Evolutionary conservation across 2,797 vertebrate species (phyloP), one percentile per base, ranked within the genome.

Genomic region (Enteromius mattozi): DNA sequence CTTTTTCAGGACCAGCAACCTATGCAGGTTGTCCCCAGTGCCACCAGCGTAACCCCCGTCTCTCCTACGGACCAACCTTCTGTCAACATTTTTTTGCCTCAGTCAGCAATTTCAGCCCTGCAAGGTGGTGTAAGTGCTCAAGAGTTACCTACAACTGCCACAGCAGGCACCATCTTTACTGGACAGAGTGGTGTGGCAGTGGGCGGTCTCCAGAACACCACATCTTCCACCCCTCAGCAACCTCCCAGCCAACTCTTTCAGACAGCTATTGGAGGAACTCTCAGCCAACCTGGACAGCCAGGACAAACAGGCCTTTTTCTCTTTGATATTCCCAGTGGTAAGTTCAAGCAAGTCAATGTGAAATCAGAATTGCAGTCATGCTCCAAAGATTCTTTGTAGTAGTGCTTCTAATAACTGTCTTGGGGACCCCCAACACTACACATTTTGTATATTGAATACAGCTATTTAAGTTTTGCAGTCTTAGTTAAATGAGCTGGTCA

Each of bases 301-400:
- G 97, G 96, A 56, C 96, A 96, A 88, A 92, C 96, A 2, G 96
- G 96, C 92, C 94, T 99, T 90, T 99, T 99, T 94, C 96, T 99
- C 72, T 99, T 99, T 83, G 97, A 97, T 90, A 96, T 99, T 91
- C 97, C 98, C 70, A 98, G 96, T 85, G 97, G 98, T 99, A 94
- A 98, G 93, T 85, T 6, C 10, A 40, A 3, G 40, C 13, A 56
- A 30, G 69, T 86, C 1, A 78, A 27, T 9, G n/a, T 72, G 24
- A n/a, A 65, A 87, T 59, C 13, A 14, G 19, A 30, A 19, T 16
- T 80, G 30, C 30, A 49, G 4, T 72, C n/a, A 30, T 24, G n/a
- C 10, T 59, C n/a, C 4, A 59, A 24, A 61, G n/a, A 61, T 61
- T 24, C 3, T 30, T 8, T 74, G 4, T 9, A 51, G 27, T 1